Percentiles rank a stretch among this genome's conserved stretches.
Evolutionary conservation across 2,797 vertebrate species (phyloP).

Genomic region (Sebastes cheni): DNA sequence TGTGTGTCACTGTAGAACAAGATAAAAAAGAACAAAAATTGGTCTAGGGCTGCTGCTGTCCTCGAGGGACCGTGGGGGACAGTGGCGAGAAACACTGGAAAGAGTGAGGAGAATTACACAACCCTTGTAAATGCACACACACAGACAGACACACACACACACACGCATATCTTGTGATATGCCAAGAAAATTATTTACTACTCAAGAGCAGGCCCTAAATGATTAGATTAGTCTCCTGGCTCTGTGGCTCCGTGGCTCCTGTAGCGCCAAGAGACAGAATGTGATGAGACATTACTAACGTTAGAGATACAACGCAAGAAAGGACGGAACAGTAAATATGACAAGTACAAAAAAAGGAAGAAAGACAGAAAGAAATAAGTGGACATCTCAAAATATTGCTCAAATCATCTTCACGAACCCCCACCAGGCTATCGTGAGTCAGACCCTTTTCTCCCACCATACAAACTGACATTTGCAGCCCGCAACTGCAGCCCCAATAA

Average conservation of each 20-base stretch:
- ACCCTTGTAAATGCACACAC: background rate
- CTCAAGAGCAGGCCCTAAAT: conserved; percentile 52
- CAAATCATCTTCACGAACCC: conserved; percentile 20
- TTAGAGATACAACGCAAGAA: conserved; percentile 21
- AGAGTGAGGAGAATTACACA: conserved; percentile 20
- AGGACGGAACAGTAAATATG: conserved; percentile 25
- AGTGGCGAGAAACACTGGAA: conserved; percentile 32
- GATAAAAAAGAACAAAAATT: conserved; percentile 27
- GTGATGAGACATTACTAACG: conserved; percentile 44
- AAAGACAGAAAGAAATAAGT: background rate
- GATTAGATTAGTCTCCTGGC: conserved; percentile 72
- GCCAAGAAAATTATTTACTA: conserved; percentile 69
- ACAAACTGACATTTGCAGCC: conserved; percentile 12
- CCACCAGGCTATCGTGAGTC: conserved; percentile 30
- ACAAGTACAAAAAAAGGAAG: background rate
- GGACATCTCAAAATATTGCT: conserved; percentile 20
- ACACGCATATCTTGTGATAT: conserved; percentile 37
- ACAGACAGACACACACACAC: background rate
- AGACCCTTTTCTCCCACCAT: conserved; percentile 25
- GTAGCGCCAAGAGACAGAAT: conserved; percentile 28
- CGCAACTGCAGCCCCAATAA: conserved; percentile 5
- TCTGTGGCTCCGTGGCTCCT: conserved; percentile 33
- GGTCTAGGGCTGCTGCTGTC: conserved; percentile 28
- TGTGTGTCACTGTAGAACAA: conserved; percentile 53
- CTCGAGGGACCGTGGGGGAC: conserved; percentile 7